phyloP scores from a whole-genome alignment of 2,888 invertebrate genomes.

The Antheraea assamensis region DNA sequence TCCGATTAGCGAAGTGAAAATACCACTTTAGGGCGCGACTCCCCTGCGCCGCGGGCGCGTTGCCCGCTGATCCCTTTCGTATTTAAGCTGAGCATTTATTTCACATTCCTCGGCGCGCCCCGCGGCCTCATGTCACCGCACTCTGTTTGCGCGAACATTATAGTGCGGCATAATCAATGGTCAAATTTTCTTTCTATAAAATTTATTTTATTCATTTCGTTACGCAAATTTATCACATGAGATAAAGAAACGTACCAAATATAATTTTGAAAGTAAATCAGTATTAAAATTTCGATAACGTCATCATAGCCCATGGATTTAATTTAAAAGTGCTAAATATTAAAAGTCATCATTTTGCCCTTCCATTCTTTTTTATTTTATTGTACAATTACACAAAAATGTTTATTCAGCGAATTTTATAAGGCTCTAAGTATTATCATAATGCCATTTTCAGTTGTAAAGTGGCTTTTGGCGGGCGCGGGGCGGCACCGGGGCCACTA shows the following conservation, averaged over 20 bases:
- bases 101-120: slow-evolving; percentile 75
- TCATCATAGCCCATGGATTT: slow-evolving; percentile 16
- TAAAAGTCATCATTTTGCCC: slow-evolving; percentile 42
- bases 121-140: slow-evolving; percentile 50
- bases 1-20: slow-evolving; percentile 85
- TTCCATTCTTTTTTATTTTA: slow-evolving; percentile 53
- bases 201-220: slow-evolving; percentile 37
- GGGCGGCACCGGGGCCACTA: slow-evolving; percentile 64
- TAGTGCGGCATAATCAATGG: slow-evolving; percentile 62
- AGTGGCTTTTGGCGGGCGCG: slow-evolving; percentile 74
- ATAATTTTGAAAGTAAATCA: slow-evolving; percentile 7
- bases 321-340: slow-evolving; percentile 35
- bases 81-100: slow-evolving; percentile 80
- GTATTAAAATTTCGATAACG: slow-evolving; percentile 2
- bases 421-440: slow-evolving; percentile 79
- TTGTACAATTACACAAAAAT: slow-evolving; percentile 75
- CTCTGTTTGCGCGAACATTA: slow-evolving; percentile 55
- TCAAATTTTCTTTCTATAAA: slow-evolving; percentile 53
- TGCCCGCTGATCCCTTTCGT: slow-evolving; percentile 74
- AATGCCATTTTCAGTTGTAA: slow-evolving; percentile 80
- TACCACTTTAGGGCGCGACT: slow-evolving; percentile 82
- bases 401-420: slow-evolving; percentile 78
- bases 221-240: slow-evolving; percentile 9
- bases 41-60: slow-evolving; percentile 72
- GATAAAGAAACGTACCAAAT: background rate